Evolutionary conservation across 1,140 invertebrate species (phyloP).

Genomic region (Octopus bimaculoides): DNA sequence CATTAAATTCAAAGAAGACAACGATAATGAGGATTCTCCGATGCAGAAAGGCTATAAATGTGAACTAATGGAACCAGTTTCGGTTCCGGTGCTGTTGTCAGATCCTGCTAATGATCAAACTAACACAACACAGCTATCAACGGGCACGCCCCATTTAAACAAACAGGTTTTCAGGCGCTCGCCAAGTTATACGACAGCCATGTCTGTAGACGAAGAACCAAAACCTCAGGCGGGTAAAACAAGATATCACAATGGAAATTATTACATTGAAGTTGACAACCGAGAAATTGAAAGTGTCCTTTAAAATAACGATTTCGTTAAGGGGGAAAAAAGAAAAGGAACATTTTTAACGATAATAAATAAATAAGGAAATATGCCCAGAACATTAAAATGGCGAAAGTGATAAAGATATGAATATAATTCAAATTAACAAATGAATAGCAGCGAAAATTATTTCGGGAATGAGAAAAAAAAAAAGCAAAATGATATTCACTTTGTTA

Average conservation of each 20-base stretch:
- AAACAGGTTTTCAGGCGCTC: slow-evolving; percentile 31
- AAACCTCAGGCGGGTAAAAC: slow-evolving; percentile 10
- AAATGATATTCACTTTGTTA: not conserved
- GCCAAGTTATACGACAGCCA: slow-evolving; percentile 41
- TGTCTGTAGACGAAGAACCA: slow-evolving; percentile 24
- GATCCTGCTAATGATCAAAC: slow-evolving; percentile 11
- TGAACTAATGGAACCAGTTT: slow-evolving; percentile 8
- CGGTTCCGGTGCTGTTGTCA: not conserved
- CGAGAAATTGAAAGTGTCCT: slow-evolving; percentile 19
- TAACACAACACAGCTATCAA: slow-evolving; percentile 4
- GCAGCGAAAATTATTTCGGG: not conserved
- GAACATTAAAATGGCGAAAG: not conserved
- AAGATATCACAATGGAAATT: slow-evolving; percentile 33
- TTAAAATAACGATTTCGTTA: slow-evolving; percentile 3
- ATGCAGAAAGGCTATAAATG: slow-evolving; percentile 15
- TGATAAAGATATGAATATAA: not conserved
- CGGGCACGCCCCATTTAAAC: slow-evolving; percentile 12
- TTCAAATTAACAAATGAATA: not conserved
- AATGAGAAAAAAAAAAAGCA: not conserved
- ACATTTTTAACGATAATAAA: not conserved
- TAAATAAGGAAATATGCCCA: not conserved
- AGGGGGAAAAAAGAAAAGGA: not conserved
- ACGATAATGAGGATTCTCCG: slow-evolving; percentile 3
- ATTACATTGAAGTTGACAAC: slow-evolving; percentile 32
- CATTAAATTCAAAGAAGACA: slow-evolving; percentile 18